Percentiles rank a stretch among this genome's conserved stretches.
These are phyloP conservation scores for Eustalomyia histrio DNA, from an alignment of 2,888 invertebrate species.

Conservation along the genomic window DNA sequence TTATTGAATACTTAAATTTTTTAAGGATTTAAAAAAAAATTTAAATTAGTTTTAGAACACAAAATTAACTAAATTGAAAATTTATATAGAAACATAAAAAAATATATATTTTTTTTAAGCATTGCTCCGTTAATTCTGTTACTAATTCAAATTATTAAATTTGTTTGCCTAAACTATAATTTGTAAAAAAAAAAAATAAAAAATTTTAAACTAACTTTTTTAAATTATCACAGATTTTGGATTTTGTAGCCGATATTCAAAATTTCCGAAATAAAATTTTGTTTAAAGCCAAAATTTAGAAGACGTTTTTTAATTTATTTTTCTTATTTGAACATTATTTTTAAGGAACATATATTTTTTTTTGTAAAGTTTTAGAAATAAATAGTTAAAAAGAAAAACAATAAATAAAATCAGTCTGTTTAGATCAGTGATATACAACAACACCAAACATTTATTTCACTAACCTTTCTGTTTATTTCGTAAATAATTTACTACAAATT, in stretches of 20 bases:
- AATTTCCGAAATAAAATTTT: constrained; percentile 31
- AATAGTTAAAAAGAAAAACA: constrained; percentile 32
- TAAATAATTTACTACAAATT: too few relatives aligned
- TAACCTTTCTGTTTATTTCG: constrained; percentile 4
- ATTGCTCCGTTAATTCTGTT: constrained; percentile 41
- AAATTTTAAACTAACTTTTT: constrained; percentile 48
- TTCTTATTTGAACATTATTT: constrained; percentile 55
- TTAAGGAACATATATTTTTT: constrained; percentile 57
- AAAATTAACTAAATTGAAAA: constrained; percentile 8
- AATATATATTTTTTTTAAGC: constrained; percentile 8
- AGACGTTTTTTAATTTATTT: constrained; percentile 46
- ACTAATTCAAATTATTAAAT: constrained; percentile 28
- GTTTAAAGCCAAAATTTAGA: constrained; percentile 57
- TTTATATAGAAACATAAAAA: constrained; percentile 20
- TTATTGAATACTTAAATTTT: constrained; percentile 16
- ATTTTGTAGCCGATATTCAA: constrained; percentile 57
- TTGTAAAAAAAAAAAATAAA: constrained; percentile 46
- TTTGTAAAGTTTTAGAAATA: constrained; percentile 33
- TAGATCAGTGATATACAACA: constrained; percentile 55
- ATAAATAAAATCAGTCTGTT: constrained; percentile 60
- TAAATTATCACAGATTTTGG: constrained; percentile 64
- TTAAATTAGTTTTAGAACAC: background rate
- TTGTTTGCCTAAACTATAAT: constrained; percentile 60
- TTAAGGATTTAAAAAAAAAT: constrained; percentile 21
- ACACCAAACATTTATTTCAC: constrained; percentile 10